Evolutionary conservation across 2,113 vertebrate genomes (phyloP).

Genomic region (Macquaria ambigua): DNA sequence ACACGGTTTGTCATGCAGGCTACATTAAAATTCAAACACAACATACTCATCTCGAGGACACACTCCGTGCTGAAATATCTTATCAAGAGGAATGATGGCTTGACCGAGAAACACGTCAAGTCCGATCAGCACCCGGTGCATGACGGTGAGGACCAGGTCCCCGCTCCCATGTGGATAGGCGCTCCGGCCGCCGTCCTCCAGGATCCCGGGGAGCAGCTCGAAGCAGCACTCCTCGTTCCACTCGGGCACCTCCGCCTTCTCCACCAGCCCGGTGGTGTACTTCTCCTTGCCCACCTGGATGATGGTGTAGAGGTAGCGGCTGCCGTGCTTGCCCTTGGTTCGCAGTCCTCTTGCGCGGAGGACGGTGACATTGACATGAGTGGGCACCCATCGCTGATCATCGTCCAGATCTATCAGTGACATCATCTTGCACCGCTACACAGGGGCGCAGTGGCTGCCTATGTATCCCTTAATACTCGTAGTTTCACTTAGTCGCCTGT

Average conservation of each 20-base stretch:
- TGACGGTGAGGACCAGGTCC: constrained; percentile 90
- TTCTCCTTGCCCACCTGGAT: constrained; percentile 95
- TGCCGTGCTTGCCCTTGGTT: constrained; percentile 92
- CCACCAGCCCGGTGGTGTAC: constrained; percentile 93
- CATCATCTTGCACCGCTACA: constrained; percentile 70
- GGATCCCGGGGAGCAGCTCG: constrained; percentile 91
- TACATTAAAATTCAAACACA: constrained; percentile 15
- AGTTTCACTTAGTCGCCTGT: background rate
- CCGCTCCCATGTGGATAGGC: constrained; percentile 81
- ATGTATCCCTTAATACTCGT: background rate
- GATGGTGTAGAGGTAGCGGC: constrained; percentile 93
- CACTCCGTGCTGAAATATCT: constrained; percentile 85
- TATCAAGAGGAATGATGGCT: constrained; percentile 87
- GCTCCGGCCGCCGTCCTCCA: constrained; percentile 81
- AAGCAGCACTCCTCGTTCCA: constrained; percentile 94
- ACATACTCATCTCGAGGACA: constrained; percentile 92
- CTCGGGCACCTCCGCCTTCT: constrained; percentile 89
- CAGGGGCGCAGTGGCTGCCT: background rate
- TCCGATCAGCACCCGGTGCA: constrained; percentile 95
- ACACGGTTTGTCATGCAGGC: background rate
- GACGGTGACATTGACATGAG: constrained; percentile 94
- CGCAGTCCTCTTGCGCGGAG: constrained; percentile 91
- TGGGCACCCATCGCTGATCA: constrained; percentile 93
- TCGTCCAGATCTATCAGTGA: constrained; percentile 82
- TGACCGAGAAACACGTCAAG: constrained; percentile 95